Evolutionary conservation across 1,140 invertebrate species (phyloP).

Genomic region (Bombyx mori): ASM3026992v2 NC_085128.1:842001-842500

Average conservation of each 20-base stretch:
- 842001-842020: background rate
- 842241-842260: constrained; percentile 14
- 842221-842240: background rate
- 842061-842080: background rate
- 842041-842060: constrained; percentile 2
- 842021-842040: background rate
- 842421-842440: constrained; percentile 53
- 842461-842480: constrained; percentile 22
- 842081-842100: background rate
- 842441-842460: constrained; percentile 19
- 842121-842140: background rate
- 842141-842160: background rate
- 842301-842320: constrained; percentile 40
- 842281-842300: constrained; percentile 62
- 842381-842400: background rate
- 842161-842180: background rate
- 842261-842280: constrained; percentile 27
- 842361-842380: constrained; percentile 43
- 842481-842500: constrained; percentile 8
- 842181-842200: background rate
- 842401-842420: constrained; percentile 55
- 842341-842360: constrained; percentile 28
- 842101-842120: background rate
- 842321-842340: constrained; percentile 35
- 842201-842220: background rate